Evolutionary conservation across 2,888 invertebrate species (phyloP).

Genomic region (Nomada lathburiana): DNA sequence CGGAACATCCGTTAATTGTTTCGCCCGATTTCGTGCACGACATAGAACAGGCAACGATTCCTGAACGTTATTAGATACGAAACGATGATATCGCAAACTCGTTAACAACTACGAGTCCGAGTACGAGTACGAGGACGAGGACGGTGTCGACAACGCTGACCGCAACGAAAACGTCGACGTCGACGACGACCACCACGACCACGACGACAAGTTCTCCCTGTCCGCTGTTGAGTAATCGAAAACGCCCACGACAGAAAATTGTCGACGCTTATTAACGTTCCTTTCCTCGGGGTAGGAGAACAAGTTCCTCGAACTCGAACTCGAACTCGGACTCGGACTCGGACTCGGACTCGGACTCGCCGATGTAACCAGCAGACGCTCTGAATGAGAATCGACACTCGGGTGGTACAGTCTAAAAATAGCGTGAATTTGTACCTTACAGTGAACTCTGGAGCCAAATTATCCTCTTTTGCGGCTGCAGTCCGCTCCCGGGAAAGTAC

Average conservation of each 20-base stretch:
- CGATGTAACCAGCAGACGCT: conserved; percentile 47
- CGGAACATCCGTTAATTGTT: conserved; percentile 49
- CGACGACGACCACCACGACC: not conserved
- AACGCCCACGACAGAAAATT: conserved; percentile 61
- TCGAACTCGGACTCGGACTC: not conserved
- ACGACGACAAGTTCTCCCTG: conserved; percentile 20
- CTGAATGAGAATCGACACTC: conserved; percentile 71
- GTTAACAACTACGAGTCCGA: not conserved
- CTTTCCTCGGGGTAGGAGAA: conserved; percentile 4
- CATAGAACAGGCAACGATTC: not conserved
- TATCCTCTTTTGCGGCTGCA: conserved; percentile 65
- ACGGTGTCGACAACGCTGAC: not conserved
- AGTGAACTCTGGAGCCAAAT: conserved; percentile 81
- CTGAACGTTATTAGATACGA: not conserved
- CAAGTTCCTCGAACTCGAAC: not conserved
- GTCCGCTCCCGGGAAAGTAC: conserved; percentile 58
- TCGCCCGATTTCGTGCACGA: not conserved
- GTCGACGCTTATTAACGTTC: not conserved
- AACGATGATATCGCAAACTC: not conserved
- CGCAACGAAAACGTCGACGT: not conserved
- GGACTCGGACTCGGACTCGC: conserved; percentile 12
- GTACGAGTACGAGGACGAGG: not conserved
- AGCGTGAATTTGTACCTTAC: conserved; percentile 80
- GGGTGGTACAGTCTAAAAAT: conserved; percentile 76
- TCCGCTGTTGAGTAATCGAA: conserved; percentile 61